Base-by-base conservation (phyloP, 64 coral and sea anemone genomes). In the Hydrozoanthus tunicans region DNA sequence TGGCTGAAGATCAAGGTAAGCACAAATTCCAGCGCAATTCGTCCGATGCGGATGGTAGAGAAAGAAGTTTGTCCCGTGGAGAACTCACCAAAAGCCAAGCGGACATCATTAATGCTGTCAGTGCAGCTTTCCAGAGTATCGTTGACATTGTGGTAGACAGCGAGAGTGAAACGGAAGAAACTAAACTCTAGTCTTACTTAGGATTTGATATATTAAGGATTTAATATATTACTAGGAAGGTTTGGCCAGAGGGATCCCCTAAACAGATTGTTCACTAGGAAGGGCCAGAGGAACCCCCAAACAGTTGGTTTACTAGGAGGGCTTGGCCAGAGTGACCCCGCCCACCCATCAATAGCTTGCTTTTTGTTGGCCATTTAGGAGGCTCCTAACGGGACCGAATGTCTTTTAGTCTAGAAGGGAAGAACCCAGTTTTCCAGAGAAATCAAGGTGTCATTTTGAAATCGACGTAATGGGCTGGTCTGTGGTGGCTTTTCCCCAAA, bases 101-200 rank as follows among this genome's bases (percentile, higher is more conserved):
- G 23, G 95, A 96, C 23, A 93, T 96, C 5, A 82, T 96, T 9
- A 93, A 94, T 51, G 95, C 95, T 54, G 95, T 96, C 3, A 96
- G 89, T 13, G 95, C 80, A 8, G 95, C 95, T 0, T 96, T 96
- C 58, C 82, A 96, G 58, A 77, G 89, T 62, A 94, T 96, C 17
- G 76, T 90, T n/a, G 91, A 96, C 74, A 76, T 93, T 58, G 76
- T 73, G 54, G 69, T 56, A 32, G 89, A 94, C 5, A 74, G 56
- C 5, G 92, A 96, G 3, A 90, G 68, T 51, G 92, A 84, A 13
- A 54, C 75, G 59, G 94, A 96, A 69, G 85, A 96, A 23, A 96
- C 95, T 13, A 96, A 81, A 73, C 79, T 96, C 13, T 96, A 80
- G 91, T 62, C 3, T 3, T 61, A 12, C 3, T 59, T 81, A 4